These are phyloP conservation scores for Micrasema longulum DNA, from an alignment of 1,140 invertebrate genomes.

Conservation along the genomic window DNA sequence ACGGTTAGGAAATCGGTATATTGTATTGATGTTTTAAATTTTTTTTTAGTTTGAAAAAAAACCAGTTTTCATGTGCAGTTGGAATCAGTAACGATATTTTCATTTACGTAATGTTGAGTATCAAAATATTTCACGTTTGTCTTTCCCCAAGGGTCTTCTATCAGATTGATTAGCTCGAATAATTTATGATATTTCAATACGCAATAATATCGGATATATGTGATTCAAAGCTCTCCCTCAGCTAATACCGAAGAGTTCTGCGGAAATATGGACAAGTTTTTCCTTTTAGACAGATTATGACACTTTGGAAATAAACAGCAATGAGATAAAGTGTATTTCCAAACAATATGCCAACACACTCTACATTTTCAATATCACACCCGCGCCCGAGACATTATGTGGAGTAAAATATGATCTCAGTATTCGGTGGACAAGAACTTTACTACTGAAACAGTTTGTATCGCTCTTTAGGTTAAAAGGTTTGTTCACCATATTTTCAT, in stretches of 20 bases:
- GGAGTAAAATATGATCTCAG: conserved; percentile 33
- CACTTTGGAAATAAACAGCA: conserved; percentile 49
- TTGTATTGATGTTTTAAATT: too few relatives aligned
- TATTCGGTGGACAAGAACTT: conserved; percentile 21
- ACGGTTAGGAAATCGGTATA: too few relatives aligned
- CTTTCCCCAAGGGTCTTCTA: too few relatives aligned
- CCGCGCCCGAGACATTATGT: conserved; percentile 8
- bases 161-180: too few relatives aligned
- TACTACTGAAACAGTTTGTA: not conserved
- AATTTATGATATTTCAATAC: too few relatives aligned
- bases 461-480: not conserved
- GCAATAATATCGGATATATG: too few relatives aligned
- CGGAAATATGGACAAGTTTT: conserved; percentile 47
- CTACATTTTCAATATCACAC: conserved; percentile 30
- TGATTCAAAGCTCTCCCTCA: conserved; percentile 8
- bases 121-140: too few relatives aligned
- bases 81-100: too few relatives aligned
- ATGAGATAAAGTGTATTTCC: conserved; percentile 53
- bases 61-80: too few relatives aligned
- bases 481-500: conserved; percentile 14
- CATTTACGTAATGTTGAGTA: too few relatives aligned
- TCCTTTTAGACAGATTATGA: conserved; percentile 54
- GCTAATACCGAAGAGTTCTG: conserved; percentile 8
- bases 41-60: too few relatives aligned
- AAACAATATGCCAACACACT: conserved; percentile 53